Evolutionary conservation across 1,140 invertebrate species (phyloP), one percentile per base, ranked within the genome.

Genomic region (Drosophila jambulina): DNA sequence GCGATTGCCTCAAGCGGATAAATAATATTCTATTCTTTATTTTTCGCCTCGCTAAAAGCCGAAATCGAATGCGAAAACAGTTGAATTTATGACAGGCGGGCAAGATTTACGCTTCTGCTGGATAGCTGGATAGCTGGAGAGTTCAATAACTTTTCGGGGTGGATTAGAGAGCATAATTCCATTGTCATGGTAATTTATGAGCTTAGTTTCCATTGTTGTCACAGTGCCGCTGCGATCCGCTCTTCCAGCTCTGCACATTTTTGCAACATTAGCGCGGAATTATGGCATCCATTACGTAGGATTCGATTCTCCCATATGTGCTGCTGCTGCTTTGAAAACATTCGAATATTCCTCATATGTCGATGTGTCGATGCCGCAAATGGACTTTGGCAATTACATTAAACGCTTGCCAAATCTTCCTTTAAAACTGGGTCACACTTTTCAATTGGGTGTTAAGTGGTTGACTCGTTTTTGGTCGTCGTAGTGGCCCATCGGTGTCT

Each of bases 111-210:
- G 71, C 60, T 58, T 63, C 51, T 32, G 17, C 23, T 65, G 17
- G 32, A 43, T 65, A 40, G 17, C 23, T 65, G 17, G 32, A 43
- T 65, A 40, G 46, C 61, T 58, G 70, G 53, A 36, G 72, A 77
- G 76, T 78, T 78, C 75, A 78, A 78, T 78, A 78, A 78, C 74
- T 77, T 78, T 63, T 71, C 51, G 75, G 75, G 76, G 76, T 78
- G 75, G 63, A 78, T 78, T 78, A 78, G 57, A 78, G 57, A 70
- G 59, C 58, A 78, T 78, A 70, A 78, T 78, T 70, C 76, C 59
- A 78, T 78, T 78, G 75, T 78, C 76, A 78, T 78, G 76, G 75
- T 57, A 78, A 78, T 78, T 78, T 78, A 78, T 78, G 75, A 70
- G 76, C 76, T 78, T 78, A 78, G 76, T 71, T 78, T 27, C 57